Conservation (phyloP, 2,888 invertebrate species). For the Sarcophaga caerulescens region DNA sequence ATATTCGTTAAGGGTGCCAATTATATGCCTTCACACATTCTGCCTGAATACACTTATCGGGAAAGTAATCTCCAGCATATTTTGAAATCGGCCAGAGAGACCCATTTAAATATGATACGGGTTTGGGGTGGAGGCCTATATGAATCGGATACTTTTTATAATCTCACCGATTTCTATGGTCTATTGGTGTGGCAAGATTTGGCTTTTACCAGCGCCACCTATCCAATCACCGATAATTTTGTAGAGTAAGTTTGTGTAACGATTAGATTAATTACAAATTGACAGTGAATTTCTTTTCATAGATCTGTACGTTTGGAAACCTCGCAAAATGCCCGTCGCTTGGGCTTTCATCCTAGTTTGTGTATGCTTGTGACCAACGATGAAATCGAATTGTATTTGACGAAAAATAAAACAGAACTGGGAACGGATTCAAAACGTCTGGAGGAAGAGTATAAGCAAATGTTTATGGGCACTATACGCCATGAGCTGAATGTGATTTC, state of each 20-base stretch:
- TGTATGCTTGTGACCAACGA: slow-evolving; percentile 96
- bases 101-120: slow-evolving; percentile 94
- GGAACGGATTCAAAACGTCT: slow-evolving; percentile 82
- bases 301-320: slow-evolving; percentile 89
- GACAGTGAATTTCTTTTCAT: neutral
- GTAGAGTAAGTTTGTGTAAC: slow-evolving; percentile 82
- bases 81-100: slow-evolving; percentile 86
- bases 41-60: slow-evolving; percentile 86
- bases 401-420: slow-evolving; percentile 88
- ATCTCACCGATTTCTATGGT: slow-evolving; percentile 92
- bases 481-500: slow-evolving; percentile 82
- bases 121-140: slow-evolving; percentile 99
- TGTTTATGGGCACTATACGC: slow-evolving; percentile 90
- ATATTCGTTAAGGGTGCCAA: slow-evolving; percentile 97
- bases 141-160: slow-evolving; percentile 94
- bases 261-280: neutral
- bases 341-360: slow-evolving; percentile 93
- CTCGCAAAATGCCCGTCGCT: slow-evolving; percentile 88
- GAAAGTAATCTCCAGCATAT: slow-evolving; percentile 83
- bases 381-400: slow-evolving; percentile 95
- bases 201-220: slow-evolving; percentile 96
- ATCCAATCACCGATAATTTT: slow-evolving; percentile 89
- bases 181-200: slow-evolving; percentile 98
- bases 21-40: slow-evolving; percentile 92
- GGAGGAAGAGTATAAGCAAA: slow-evolving; percentile 88